These are phyloP conservation scores for Ridgeia piscesae DNA, from an alignment of 1,140 invertebrate genomes.

Conservation along the genomic window DNA sequence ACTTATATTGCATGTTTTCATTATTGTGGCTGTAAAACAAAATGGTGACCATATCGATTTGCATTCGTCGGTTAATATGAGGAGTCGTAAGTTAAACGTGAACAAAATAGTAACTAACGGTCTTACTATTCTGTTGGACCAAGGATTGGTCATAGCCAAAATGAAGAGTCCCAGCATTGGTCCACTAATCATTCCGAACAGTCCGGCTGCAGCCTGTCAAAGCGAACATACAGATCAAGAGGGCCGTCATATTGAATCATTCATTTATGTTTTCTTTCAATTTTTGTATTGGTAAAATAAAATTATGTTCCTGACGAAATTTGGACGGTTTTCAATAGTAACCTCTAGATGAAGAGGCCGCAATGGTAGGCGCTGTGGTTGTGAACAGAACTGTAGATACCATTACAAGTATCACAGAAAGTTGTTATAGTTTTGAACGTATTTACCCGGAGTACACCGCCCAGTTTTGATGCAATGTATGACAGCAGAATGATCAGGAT, in stretches of 20 bases:
- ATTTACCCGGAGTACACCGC: conserved; percentile 66
- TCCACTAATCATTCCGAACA: conserved; percentile 86
- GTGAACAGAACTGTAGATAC: too few relatives aligned
- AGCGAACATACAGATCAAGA: background rate
- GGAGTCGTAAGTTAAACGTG: background rate
- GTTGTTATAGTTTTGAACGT: background rate
- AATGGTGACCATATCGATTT: background rate
- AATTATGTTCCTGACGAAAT: too few relatives aligned
- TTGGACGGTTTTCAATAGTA: too few relatives aligned
- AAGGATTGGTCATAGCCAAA: conserved; percentile 81
- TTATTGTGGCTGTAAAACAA: background rate
- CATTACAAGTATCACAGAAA: background rate
- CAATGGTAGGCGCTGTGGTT: too few relatives aligned
- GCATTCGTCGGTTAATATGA: too few relatives aligned
- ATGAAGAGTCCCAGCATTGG: conserved; percentile 82
- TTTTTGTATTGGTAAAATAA: too few relatives aligned
- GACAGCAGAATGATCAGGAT: conserved; percentile 70
- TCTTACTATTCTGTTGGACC: conserved; percentile 74
- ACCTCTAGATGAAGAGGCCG: too few relatives aligned
- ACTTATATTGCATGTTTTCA: background rate
- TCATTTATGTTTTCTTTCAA: too few relatives aligned
- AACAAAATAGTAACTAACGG: background rate
- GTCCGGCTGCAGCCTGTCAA: conserved; percentile 74
- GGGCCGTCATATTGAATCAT: too few relatives aligned
- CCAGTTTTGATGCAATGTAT: conserved; percentile 72